Evolutionary conservation across 2,888 invertebrate species (phyloP), one percentile per base, ranked within the genome.

Genomic region (Leistus spinibarbis): DNA sequence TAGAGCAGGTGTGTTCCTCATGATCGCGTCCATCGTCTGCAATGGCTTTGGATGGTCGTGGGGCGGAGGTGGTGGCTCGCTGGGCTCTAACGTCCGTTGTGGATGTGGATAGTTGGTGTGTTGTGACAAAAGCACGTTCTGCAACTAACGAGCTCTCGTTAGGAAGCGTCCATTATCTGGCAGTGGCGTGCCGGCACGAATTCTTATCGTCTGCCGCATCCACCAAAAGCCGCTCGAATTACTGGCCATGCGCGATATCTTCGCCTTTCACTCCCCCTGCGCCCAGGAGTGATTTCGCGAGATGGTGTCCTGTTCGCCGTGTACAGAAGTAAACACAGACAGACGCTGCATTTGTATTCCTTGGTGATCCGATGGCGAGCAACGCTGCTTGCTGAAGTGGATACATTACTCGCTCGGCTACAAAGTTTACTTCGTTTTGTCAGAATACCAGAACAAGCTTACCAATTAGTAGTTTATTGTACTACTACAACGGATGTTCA

Each of bases 101-200:
- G n/a, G n/a, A n/a, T n/a, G 3, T 7, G 20, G 62, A 69, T 69
- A 69, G 62, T 79, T 77, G 77, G 78, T 78, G 79, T 80, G 80
- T 80, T 80, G 80, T 79, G 81, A 80, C 80, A 80, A 81, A 81
- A 79, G 81, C 81, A 81, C 81, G 81, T 81, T 79, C 78, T 77
- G 76, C 76, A 78, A 76, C 80, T 82, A 81, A 82, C 81, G 81
- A 82, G 81, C 76, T 78, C 80, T 82, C 80, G 81, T 82, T 82
- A 81, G 69, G 81, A 80, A 78, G 78, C 77, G 79, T 79, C 80
- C 78, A 80, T 81, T 81, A 80, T 79, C 76, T 72, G 78, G 66
- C 79, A 78, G 79, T 77, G 79, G 75, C 77, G 79, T 78, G 77
- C 76, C 73, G 60, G 67, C 73, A 73, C 73, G 66, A 73, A 73